These are phyloP conservation scores for Heliconius cydno DNA, from an alignment of 2,888 invertebrate genomes.

Conservation along the genomic window DNA sequence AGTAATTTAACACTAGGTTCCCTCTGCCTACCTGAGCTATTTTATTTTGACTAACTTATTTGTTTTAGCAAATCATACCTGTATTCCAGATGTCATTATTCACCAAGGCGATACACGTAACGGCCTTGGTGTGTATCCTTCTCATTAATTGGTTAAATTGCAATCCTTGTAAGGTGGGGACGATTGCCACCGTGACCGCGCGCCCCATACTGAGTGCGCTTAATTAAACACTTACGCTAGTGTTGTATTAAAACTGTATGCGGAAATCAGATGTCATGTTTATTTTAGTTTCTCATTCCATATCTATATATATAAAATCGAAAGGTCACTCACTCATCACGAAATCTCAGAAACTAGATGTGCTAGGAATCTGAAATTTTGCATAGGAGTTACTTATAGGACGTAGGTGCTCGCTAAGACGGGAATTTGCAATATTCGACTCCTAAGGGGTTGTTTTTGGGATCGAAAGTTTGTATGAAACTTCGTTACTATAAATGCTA, in stretches of 20 bases:
- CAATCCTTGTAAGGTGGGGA: constrained; percentile 70
- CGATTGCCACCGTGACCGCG: constrained; percentile 70
- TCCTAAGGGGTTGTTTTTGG: too few species aligned
- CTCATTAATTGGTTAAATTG: constrained; percentile 75
- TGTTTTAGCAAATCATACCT: constrained; percentile 22
- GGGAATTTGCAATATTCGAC: too few species aligned
- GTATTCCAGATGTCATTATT: constrained; percentile 40
- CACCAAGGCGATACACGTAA: constrained; percentile 41
- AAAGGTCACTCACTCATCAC: too few species aligned
- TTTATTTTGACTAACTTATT: too few species aligned
- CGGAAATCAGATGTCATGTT: background rate
- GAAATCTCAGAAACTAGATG: too few species aligned
- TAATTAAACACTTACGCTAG: constrained; percentile 49
- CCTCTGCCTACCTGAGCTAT: background rate
- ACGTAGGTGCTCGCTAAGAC: too few species aligned
- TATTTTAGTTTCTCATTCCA: background rate
- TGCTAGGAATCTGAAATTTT: too few species aligned
- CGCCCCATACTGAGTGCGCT: constrained; percentile 57
- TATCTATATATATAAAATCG: too few species aligned
- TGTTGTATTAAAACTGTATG: background rate
- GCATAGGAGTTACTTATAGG: too few species aligned
- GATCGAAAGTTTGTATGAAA: too few species aligned
- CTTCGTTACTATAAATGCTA: too few species aligned
- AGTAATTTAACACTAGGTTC: background rate
- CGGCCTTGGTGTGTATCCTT: constrained; percentile 71